phyloP scores from a whole-genome alignment of 1,140 invertebrate species.

The Drosophila nikananu region DNA sequence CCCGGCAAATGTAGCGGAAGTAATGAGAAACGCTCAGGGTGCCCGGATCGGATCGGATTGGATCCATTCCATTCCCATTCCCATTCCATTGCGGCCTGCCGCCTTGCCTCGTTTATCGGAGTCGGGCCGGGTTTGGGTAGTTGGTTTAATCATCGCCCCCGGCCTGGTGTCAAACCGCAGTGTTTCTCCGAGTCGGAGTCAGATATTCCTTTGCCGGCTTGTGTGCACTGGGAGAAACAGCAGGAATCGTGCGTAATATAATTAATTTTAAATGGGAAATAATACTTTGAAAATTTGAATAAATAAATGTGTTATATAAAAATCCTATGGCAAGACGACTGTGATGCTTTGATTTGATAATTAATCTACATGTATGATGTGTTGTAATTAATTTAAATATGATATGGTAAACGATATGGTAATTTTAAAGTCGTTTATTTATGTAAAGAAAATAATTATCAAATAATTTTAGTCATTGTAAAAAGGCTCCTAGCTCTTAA shows the following conservation, averaged over 20 bases:
- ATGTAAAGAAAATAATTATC: background rate
- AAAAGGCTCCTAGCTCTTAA: no score
- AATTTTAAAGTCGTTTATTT: background rate
- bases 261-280: no score
- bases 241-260: background rate
- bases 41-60: conserved; percentile 39
- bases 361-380: no score
- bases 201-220: conserved; percentile 16
- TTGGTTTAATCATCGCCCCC: conserved; percentile 59
- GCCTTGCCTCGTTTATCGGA: conserved; percentile 30
- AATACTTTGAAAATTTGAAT: background rate
- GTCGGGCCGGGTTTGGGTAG: conserved; percentile 18
- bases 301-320: background rate
- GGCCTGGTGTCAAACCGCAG: conserved; percentile 51
- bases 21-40: conserved; percentile 62
- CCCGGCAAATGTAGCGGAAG: conserved; percentile 62
- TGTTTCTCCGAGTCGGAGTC: conserved; percentile 8
- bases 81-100: conserved; percentile 24
- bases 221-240: conserved; percentile 5
- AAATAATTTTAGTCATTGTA: no score
- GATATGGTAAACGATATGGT: background rate
- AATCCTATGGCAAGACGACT: background rate
- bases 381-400: background rate
- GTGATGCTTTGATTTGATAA: no score
- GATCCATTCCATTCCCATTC: conserved; percentile 37